Percentiles rank a stretch among this genome's conserved stretches.
These are phyloP conservation scores for Thereva nobilitata DNA, from an alignment of 2,888 invertebrate species.

Conservation along the genomic window DNA sequence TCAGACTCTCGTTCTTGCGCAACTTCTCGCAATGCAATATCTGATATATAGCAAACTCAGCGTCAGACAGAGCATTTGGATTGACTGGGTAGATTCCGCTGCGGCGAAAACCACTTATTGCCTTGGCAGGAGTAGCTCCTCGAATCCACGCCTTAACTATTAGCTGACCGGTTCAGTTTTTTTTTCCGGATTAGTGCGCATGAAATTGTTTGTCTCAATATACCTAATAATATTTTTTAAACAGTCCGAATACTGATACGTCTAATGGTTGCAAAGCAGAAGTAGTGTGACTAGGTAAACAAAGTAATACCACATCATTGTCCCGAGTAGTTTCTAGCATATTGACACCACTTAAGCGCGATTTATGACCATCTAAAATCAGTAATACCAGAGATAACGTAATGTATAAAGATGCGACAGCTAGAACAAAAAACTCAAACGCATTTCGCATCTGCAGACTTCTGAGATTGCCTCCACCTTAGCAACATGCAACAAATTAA, in stretches of 20 bases:
- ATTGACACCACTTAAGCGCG: too few species aligned
- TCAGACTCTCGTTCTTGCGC: neutral
- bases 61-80: neutral
- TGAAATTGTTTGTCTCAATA: neutral
- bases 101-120: neutral
- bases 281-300: constrained; percentile 17
- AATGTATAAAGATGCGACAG: too few species aligned
- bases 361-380: constrained; percentile 43
- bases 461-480: too few species aligned
- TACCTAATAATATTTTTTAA: constrained; percentile 14
- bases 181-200: constrained; percentile 5
- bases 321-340: constrained; percentile 23
- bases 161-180: constrained; percentile 22
- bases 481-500: too few species aligned
- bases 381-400: too few species aligned
- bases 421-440: too few species aligned
- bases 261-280: constrained; percentile 7
- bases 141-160: constrained; percentile 6
- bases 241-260: constrained; percentile 15
- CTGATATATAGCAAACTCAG: neutral
- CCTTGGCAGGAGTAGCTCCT: too few species aligned
- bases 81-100: neutral
- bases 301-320: constrained; percentile 16
- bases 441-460: too few species aligned
- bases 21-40: neutral